Percentiles rank a stretch among this genome's conserved stretches.
Evolutionary conservation across 2,797 vertebrate species (phyloP).

Genomic region (Crypturellus tataupa): DNA sequence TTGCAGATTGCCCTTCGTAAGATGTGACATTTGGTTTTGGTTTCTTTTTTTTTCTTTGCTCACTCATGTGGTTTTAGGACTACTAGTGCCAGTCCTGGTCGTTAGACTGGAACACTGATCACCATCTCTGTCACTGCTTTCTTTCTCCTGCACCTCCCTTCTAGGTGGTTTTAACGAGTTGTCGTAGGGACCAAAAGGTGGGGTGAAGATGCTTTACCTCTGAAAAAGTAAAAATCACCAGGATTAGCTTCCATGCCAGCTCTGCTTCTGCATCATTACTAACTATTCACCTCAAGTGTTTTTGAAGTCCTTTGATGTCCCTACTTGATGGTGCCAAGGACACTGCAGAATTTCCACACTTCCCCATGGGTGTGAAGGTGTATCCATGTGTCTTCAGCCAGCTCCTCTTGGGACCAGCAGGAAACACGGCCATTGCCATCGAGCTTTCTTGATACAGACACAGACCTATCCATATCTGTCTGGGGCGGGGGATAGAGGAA

Average conservation of each 20-base stretch:
- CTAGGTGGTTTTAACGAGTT: slow-evolving; percentile 19
- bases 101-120: neutral
- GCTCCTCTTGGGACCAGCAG: neutral
- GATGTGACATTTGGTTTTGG: neutral
- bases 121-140: neutral
- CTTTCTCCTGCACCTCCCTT: neutral
- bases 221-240: neutral
- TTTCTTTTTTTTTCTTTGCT: neutral
- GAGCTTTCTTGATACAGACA: neutral
- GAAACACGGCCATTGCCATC: neutral
- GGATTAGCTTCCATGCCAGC: neutral
- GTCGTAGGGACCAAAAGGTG: neutral
- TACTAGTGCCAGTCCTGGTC: neutral
- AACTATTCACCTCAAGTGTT: neutral
- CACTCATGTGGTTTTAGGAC: neutral
- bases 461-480: slow-evolving; percentile 12
- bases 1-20: neutral
- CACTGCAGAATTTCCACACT: neutral
- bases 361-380: neutral
- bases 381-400: neutral
- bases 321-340: neutral
- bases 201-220: neutral
- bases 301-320: neutral
- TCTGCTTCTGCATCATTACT: neutral
- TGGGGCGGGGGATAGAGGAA: neutral